Percentiles rank a stretch among this genome's conserved stretches.
Evolutionary conservation across 2,113 vertebrate species (phyloP).

Genomic region (Rallus limicola): DNA sequence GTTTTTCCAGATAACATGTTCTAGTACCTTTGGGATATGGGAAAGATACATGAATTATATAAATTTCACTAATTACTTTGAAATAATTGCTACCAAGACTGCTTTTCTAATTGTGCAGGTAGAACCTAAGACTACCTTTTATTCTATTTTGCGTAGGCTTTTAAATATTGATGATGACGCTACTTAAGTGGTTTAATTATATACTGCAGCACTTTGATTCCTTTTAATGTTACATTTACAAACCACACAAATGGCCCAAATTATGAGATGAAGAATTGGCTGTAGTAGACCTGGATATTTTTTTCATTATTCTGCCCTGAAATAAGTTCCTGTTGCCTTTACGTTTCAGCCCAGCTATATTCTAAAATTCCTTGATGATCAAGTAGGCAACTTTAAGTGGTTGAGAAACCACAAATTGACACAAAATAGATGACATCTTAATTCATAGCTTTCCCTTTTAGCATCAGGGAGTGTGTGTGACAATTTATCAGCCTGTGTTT

Average conservation of each 20-base stretch:
- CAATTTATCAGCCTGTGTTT: not conserved
- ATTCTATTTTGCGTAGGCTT: not conserved
- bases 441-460: not conserved
- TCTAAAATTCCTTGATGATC: conserved; percentile 3
- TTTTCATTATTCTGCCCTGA: conserved; percentile 1
- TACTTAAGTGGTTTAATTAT: conserved; percentile 42
- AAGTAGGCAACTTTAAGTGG: not conserved
- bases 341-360: not conserved
- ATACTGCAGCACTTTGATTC: conserved; percentile 34
- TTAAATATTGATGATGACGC: conserved; percentile 43
- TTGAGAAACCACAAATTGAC: conserved; percentile 7
- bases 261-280: conserved; percentile 11
- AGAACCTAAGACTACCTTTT: not conserved
- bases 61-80: conserved; percentile 16
- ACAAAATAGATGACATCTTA: conserved; percentile 17
- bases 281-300: not conserved
- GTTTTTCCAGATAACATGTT: not conserved
- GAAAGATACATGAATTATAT: not conserved
- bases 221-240: conserved; percentile 37
- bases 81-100: conserved; percentile 1
- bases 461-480: not conserved
- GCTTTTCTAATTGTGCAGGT: conserved; percentile 16
- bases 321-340: conserved; percentile 8
- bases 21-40: not conserved
- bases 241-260: conserved; percentile 47